phyloP scores from a whole-genome alignment of 2,113 vertebrate genomes.

The Grus americana region DNA sequence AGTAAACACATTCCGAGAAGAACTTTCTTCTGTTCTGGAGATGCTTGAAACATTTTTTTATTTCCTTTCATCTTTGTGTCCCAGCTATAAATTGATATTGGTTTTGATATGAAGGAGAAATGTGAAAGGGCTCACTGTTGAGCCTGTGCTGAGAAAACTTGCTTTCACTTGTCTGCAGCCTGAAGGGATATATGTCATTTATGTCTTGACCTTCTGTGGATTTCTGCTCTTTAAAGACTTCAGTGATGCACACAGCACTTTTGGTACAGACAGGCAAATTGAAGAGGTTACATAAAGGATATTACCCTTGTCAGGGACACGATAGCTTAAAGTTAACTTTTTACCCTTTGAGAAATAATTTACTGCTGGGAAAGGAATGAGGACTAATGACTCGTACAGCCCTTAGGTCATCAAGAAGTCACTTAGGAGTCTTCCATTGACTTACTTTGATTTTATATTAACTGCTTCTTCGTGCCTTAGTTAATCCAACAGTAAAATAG shows the following conservation, averaged over 20 bases:
- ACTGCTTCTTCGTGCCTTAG: not conserved
- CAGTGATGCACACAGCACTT: not conserved
- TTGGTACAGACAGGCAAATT: not conserved
- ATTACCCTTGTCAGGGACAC: not conserved
- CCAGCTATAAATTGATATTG: not conserved
- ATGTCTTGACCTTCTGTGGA: not conserved
- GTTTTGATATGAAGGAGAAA: constrained; percentile 24
- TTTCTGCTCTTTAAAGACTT: not conserved
- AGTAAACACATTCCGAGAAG: not conserved
- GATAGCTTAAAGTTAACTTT: not conserved
- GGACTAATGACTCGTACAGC: not conserved
- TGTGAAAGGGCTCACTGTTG: not conserved
- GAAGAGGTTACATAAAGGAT: not conserved
- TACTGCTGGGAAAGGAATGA: not conserved
- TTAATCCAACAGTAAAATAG: not conserved
- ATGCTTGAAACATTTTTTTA: not conserved
- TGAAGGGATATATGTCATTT: not conserved
- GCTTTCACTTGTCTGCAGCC: not conserved
- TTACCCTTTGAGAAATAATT: not conserved
- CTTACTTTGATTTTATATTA: not conserved
- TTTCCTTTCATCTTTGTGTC: not conserved
- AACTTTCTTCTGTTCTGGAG: constrained; percentile 17
- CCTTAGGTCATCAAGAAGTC: not conserved
- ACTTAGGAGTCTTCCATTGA: not conserved
- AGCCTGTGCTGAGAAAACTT: not conserved